Evolutionary conservation across 2,888 invertebrate species (phyloP), one percentile per base, ranked within the genome.

Genomic region (Tipula helvola): DNA sequence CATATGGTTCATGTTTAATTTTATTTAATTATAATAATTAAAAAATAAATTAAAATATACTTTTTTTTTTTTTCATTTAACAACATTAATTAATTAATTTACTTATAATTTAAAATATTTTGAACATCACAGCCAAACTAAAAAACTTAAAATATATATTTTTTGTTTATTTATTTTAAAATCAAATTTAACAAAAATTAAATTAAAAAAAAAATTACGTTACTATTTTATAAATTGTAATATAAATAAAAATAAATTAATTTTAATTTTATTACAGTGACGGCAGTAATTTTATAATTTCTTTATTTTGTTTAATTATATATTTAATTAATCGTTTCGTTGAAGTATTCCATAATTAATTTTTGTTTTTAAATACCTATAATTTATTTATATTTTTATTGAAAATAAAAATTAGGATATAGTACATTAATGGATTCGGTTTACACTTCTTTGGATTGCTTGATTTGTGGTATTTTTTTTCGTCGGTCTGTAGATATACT

Each of bases 51-150:
- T 71, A 71, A 71, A 71, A 71, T 71, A 28, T 71, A n/a, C n/a
- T n/a, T n/a, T n/a, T n/a, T n/a, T n/a, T 71, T 10, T 71, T 71
- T 28, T 71, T 71, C 10, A 71, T 71, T 18, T 28, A 71, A 71
- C 28, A 71, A 71, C 71, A 71, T 71, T 71, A 71, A 71, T 71
- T 52, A 52, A 52, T 71, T 71, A 71, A 71, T 71, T 71, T 71
- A 71, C 71, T 71, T 71, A 71, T 28, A 71, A 71, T 71, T 71
- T 71, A n/a, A 71, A 71, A 28, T 71, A 71, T 71, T 71, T 71
- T 71, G 71, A 71, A 71, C 71, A 71, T 71, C 71, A 71, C 71
- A 71, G 71, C 71, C 71, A 71, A 71, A 71, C 71, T 71, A 71
- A 71, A 71, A 71, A 71, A 71, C 71, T 71, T 28, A 28, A 71